Evolutionary conservation across 2,888 invertebrate genomes (phyloP).

Genomic region (Nemapogon koenigi): DNA sequence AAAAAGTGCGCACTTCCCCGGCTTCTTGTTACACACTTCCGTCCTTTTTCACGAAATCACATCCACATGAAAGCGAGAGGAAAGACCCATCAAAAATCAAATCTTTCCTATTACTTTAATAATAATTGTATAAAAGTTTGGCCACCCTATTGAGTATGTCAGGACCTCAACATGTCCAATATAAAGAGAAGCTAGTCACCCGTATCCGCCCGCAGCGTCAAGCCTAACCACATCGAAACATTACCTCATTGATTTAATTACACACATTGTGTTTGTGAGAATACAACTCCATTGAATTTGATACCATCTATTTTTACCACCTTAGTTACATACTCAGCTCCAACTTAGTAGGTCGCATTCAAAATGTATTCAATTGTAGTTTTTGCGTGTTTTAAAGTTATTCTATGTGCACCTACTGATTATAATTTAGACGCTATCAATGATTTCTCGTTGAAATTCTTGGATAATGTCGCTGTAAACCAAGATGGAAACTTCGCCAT

Average conservation of each 20-base stretch:
- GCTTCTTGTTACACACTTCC: too few relatives aligned
- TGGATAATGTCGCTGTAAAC: constrained; percentile 41
- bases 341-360: constrained; percentile 21
- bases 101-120: too few relatives aligned
- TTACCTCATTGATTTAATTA: constrained; percentile 40
- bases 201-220: constrained; percentile 12
- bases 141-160: too few relatives aligned
- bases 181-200: too few relatives aligned
- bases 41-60: too few relatives aligned
- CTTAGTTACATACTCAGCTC: constrained; percentile 29
- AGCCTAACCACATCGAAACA: constrained; percentile 19
- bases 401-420: constrained; percentile 25
- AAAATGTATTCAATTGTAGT: constrained; percentile 23
- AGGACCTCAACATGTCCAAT: too few relatives aligned
- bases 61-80: too few relatives aligned
- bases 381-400: not conserved
- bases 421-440: constrained; percentile 35
- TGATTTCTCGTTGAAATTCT: constrained; percentile 38
- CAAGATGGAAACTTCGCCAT: constrained; percentile 46
- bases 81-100: too few relatives aligned
- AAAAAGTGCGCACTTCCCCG: too few relatives aligned
- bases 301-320: constrained; percentile 26
- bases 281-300: constrained; percentile 26
- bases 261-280: constrained; percentile 43
- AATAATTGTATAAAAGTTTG: too few relatives aligned